These are phyloP conservation scores for Rhipidura dahli DNA, from an alignment of 2,113 vertebrate genomes.

Conservation along the genomic window DNA sequence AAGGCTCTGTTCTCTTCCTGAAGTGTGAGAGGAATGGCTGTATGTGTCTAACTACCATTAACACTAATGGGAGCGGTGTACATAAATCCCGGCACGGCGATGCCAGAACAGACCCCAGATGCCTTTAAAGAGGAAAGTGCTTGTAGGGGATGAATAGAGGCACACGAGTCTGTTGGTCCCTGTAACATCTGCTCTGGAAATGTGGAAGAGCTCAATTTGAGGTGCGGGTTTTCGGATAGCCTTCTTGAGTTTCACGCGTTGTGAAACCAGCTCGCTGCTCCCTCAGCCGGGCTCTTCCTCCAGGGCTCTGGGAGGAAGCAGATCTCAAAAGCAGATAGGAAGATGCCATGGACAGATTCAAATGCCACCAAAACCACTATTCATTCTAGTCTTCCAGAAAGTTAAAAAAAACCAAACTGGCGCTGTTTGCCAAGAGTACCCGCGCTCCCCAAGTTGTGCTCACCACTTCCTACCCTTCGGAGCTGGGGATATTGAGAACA, in stretches of 20 bases:
- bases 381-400: slow-evolving; percentile 26
- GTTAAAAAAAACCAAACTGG: background rate
- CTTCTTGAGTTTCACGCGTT: background rate
- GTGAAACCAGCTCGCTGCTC: background rate
- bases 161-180: background rate
- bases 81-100: background rate
- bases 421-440: background rate
- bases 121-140: slow-evolving; percentile 48
- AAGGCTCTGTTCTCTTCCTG: slow-evolving; percentile 24
- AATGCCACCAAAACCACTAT: slow-evolving; percentile 49
- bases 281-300: background rate
- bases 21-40: slow-evolving; percentile 34
- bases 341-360: slow-evolving; percentile 21
- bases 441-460: background rate
- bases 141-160: slow-evolving; percentile 36
- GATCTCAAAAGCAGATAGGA: slow-evolving; percentile 28
- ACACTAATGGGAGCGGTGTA: slow-evolving; percentile 30
- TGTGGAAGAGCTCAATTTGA: background rate
- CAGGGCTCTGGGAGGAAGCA: slow-evolving; percentile 18
- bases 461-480: slow-evolving; percentile 49
- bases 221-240: background rate
- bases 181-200: slow-evolving; percentile 31
- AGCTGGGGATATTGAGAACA: slow-evolving; percentile 52
- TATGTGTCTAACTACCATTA: slow-evolving; percentile 49
- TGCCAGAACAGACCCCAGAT: slow-evolving; percentile 37